Base-by-base conservation (phyloP, 2,797 vertebrate genomes). In the Eulemur mongoz region DNA sequence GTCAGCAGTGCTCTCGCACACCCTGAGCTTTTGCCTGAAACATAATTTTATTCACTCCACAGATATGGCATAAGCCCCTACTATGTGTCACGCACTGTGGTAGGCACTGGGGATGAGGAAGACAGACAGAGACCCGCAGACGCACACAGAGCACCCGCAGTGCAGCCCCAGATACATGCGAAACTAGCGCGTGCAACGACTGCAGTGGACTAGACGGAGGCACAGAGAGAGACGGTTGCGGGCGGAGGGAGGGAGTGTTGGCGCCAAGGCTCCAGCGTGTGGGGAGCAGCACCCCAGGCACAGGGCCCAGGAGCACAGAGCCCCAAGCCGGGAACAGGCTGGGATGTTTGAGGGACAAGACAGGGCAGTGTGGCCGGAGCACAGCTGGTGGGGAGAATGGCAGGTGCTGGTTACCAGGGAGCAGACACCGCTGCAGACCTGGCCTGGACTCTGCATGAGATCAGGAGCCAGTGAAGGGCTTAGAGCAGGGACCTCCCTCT, bases 321-420 rank as follows among this genome's bases (percentile, higher is more conserved):
- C 27, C 75, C 8, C 61, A 2, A 65, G 38, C 48, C 0, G 6
- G 35, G 61, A 27, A 32, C 8, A 61, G 18, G 12, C 23, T 15
- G 13, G 15, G 20, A 11, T 10, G 0, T 65, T 72, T n/a, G 81
- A 80, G n/a, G 38, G 70, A 6, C 40, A 13, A 72, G 45, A 38
- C 52, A 65, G 65, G 69, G 57, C 50, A 18, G 25, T 57, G 43
- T 65, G 25, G 38, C 38, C 2, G 0, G 67, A 67, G 72, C 18
- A 6, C 15, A 9, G 76, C 20, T 38, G 20, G 5, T 0, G 9
- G n/a, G 43, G 20, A 35, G 22, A 15, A 48, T 17, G n/a, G 73
- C 14, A 32, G 52, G 6, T 30, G 38, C 61, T 72, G n/a, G 38
- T 45, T 59, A 45, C 0, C 0, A 32, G 23, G 38, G 18, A 22